Base-by-base conservation (phyloP, 2,888 invertebrate species). In the Dendrolimus houi region DNA sequence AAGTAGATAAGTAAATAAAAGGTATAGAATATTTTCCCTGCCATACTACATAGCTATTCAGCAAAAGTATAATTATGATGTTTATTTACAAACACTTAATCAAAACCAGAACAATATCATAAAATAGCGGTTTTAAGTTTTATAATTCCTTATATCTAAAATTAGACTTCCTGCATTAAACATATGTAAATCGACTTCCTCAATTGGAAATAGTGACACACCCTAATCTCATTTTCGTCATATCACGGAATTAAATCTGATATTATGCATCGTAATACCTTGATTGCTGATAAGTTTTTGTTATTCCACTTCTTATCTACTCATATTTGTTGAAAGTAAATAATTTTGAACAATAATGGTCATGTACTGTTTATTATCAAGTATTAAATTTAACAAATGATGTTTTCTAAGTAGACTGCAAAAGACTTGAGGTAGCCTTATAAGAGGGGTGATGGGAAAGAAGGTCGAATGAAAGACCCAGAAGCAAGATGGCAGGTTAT, bases 161-260 rank as follows among this genome's bases (percentile, higher is more conserved):
- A 47, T 47, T 47, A 8, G 12, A 47, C 47, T 47, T 47, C 47
- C 47, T 47, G 12, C 12, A 47, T 47, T 12, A 9, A 47, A 47
- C 47, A 47, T 10, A 6, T 47, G 9, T 47, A 54, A 29, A 14
- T 56, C 52, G 9, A 55, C 54, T 13, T 53, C 55, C 54, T 54
- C 14, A 56, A 55, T 60, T 14, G 61, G 54, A 58, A 58, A 60
- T 64, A 59, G 59, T 55, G 58, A 64, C 63, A 72, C 63, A 64
- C 59, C 60, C 57, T 59, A 66, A 64, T 64, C 62, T 29, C 3
- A 6, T 58, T 59, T 59, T 60, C 63, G 57, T 57, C 55, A 57
- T 70, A 70, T 71, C 70, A 42, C 13, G 53, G 56, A 14, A 54
- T 42, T 14, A 71, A 75, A 77, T 76, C 72, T 74, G 62, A 56